phyloP scores from a whole-genome alignment of 2,797 vertebrate genomes.

The Hippocampus kuda region DNA sequence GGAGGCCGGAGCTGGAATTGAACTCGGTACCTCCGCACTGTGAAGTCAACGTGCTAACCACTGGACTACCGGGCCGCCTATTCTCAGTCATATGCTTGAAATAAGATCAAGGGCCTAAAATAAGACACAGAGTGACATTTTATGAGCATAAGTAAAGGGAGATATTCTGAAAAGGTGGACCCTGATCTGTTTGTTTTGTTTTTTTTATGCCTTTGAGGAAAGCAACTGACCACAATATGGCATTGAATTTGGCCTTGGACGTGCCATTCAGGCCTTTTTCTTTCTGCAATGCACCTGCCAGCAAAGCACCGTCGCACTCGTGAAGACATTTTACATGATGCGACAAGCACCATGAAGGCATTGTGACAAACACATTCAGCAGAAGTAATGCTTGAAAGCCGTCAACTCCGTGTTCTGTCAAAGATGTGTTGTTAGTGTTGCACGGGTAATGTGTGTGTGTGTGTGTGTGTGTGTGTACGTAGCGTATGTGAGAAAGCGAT shows the following conservation, averaged over 20 bases:
- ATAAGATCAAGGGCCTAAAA: not conserved
- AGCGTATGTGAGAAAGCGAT: not conserved
- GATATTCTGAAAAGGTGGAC: too few species aligned
- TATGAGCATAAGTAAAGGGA: too few species aligned
- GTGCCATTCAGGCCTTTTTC: not conserved
- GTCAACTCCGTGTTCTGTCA: not conserved
- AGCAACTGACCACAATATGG: not conserved
- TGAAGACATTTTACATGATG: not conserved
- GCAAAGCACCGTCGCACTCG: not conserved
- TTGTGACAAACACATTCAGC: conserved; percentile 1
- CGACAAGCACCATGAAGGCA: conserved; percentile 1
- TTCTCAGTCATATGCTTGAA: not conserved
- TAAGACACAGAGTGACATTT: too few species aligned
- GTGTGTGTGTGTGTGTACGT: not conserved
- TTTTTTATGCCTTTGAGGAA: not conserved
- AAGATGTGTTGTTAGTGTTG: conserved; percentile 2
- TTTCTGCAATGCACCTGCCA: not conserved
- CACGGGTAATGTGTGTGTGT: not conserved
- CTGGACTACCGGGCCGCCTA: too few species aligned
- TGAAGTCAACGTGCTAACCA: too few species aligned
- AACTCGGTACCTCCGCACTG: too few species aligned
- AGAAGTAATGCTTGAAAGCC: conserved; percentile 9
- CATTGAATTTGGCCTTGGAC: not conserved
- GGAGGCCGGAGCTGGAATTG: too few species aligned
- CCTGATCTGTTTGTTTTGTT: too few species aligned